Percentiles rank a stretch among this genome's conserved stretches.
Conservation (phyloP, 2,888 invertebrate species). For the Dioctria rufipes region DNA sequence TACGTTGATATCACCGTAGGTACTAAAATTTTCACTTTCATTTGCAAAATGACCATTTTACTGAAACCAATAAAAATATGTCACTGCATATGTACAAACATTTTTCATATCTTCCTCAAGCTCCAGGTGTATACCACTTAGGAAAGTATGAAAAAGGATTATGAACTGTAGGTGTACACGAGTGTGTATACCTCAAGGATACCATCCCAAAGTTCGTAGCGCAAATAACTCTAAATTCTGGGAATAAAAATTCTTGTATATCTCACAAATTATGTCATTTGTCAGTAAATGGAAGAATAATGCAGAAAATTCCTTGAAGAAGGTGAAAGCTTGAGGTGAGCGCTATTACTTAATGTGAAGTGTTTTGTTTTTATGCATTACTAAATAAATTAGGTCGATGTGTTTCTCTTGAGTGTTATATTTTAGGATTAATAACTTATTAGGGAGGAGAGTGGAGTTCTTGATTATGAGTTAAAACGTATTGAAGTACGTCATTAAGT, state of each 20-base stretch:
- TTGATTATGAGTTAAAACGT: neutral
- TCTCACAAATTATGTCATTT: slow-evolving; percentile 14
- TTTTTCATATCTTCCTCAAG: slow-evolving; percentile 3
- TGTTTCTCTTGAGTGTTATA: neutral
- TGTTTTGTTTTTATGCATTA: neutral
- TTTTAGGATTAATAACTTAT: neutral
- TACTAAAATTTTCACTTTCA: slow-evolving; percentile 7
- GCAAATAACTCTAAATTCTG: neutral
- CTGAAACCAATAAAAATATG: neutral
- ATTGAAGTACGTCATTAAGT: neutral
- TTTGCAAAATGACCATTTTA: slow-evolving; percentile 10
- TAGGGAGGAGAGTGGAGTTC: neutral
- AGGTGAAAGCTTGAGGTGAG: neutral
- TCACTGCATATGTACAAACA: neutral
- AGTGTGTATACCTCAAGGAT: neutral
- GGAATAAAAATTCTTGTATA: neutral
- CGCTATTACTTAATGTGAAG: neutral
- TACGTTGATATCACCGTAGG: neutral
- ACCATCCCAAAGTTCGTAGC: neutral
- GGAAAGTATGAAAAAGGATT: neutral
- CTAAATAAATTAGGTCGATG: neutral
- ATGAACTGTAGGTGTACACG: neutral
- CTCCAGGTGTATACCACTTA: neutral
- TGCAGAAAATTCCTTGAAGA: neutral
- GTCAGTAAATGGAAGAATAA: neutral